Evolutionary conservation across 2,797 vertebrate species (phyloP).

Genomic region (Catamblyrhynchus diadema): DNA sequence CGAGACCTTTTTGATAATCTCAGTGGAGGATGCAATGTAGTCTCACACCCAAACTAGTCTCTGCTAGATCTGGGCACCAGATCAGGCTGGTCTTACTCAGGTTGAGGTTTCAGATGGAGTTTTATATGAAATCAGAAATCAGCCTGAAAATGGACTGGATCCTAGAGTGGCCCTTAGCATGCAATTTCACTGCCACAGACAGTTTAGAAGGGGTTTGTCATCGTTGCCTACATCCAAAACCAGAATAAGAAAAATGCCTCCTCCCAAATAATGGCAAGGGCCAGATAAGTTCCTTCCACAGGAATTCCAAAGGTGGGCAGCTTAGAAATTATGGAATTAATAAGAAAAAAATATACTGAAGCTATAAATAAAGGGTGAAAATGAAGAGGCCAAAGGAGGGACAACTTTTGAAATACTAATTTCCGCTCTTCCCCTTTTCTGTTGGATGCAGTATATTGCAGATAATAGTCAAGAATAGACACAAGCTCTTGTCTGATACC

Average conservation of each 20-base stretch:
- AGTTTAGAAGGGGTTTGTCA: background rate
- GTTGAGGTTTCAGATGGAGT: background rate
- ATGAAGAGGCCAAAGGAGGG: background rate
- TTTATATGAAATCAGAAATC: background rate
- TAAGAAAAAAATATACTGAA: background rate
- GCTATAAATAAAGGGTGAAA: background rate
- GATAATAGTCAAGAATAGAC: background rate
- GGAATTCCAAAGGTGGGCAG: background rate
- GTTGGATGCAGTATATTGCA: background rate
- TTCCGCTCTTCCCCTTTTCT: background rate
- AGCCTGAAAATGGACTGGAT: background rate
- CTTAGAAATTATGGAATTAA: background rate
- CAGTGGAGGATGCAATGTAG: slow-evolving; percentile 27
- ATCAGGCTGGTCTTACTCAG: background rate
- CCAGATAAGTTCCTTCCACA: background rate
- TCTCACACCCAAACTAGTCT: background rate
- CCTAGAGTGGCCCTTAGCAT: background rate
- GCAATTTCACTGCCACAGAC: background rate
- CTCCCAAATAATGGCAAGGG: background rate
- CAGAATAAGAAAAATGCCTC: background rate
- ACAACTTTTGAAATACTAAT: background rate
- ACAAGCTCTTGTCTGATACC: background rate
- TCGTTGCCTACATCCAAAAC: background rate
- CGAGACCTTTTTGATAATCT: slow-evolving; percentile 35
- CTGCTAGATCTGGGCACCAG: background rate